Base-by-base conservation (phyloP, 2,888 invertebrate genomes). In the Nudaria mundana region DNA sequence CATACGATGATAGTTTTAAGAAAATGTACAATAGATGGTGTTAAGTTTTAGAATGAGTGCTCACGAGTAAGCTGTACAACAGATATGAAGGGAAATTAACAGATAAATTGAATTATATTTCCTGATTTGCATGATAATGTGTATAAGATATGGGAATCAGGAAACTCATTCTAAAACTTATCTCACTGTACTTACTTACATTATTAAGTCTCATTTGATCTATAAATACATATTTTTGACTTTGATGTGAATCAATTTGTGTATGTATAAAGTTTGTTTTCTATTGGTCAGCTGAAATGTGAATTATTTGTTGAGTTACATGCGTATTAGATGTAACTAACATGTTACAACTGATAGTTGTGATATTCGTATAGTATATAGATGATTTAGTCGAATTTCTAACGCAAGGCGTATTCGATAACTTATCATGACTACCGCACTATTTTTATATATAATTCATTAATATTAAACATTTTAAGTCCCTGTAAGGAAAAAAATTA, bases 291-390 rank as follows among this genome's bases (percentile, higher is more conserved):
- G 36, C 56, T 60, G 66, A 59, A 66, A 66, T 63, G 48, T 53
- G 52, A 56, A 56, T 48, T 8, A 23, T 35, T 39, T 44, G 48
- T 54, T 56, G 44, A 33, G 30, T 16, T 28, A 39, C 35, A 31
- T 39, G 12, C 16, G 16, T 29, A 29, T 29, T 30, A 31, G 12
- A 30, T 30, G 11, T 36, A 23, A 24, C 35, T 48, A 43, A 55
- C 54, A 60, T 56, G 63, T 61, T 61, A 51, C 51, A 55, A 63
- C 53, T 52, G 63, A 65, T 63, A 64, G 67, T 52, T 66, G 72
- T 77, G 82, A 80, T 81, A 81, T 77, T 75, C 66, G 69, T 76
- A 71, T 77, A 75, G 66, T 72, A 54, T 61, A 66, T 75, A 73
- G 65, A 67, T 64, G 70, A 66, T 72, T 63, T 75, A 77, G 76